Conservation (phyloP, 1,140 invertebrate genomes). For the Brachionus manjavacas region DNA sequence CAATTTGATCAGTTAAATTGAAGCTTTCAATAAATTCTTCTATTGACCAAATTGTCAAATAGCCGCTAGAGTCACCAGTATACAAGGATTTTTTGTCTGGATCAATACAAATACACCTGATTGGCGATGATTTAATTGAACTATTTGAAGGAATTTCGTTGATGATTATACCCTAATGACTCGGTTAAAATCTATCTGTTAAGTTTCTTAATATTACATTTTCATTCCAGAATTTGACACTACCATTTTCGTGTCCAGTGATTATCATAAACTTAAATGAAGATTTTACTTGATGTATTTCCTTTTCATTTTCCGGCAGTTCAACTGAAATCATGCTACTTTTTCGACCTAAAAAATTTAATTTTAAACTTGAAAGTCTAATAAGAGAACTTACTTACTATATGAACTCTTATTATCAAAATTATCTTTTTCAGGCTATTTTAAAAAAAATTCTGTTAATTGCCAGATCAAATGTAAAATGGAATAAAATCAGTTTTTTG, state of each 20-base stretch:
- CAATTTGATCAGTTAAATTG: slow-evolving; percentile 47
- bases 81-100: neutral
- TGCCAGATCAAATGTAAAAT: no score
- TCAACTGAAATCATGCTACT: neutral
- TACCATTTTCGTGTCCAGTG: neutral
- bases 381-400: neutral
- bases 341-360: slow-evolving; percentile 14
- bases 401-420: slow-evolving; percentile 10
- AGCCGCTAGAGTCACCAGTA: slow-evolving; percentile 49
- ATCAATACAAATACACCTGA: neutral
- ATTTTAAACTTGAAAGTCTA: neutral
- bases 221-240: slow-evolving; percentile 23
- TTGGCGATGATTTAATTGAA: slow-evolving; percentile 4
- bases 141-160: neutral
- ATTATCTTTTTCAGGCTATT: neutral
- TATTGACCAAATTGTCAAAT: slow-evolving; percentile 53
- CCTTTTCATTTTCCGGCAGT: neutral
- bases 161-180: neutral
- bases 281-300: neutral
- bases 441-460: neutral
- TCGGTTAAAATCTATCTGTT: neutral
- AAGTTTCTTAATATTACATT: neutral
- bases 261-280: slow-evolving; percentile 10
- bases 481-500: no score
- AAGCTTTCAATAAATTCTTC: slow-evolving; percentile 50